These are phyloP conservation scores for Tragelaphus eurycerus DNA, from an alignment of 2,797 vertebrate genomes.

Conservation along the genomic window DNA sequence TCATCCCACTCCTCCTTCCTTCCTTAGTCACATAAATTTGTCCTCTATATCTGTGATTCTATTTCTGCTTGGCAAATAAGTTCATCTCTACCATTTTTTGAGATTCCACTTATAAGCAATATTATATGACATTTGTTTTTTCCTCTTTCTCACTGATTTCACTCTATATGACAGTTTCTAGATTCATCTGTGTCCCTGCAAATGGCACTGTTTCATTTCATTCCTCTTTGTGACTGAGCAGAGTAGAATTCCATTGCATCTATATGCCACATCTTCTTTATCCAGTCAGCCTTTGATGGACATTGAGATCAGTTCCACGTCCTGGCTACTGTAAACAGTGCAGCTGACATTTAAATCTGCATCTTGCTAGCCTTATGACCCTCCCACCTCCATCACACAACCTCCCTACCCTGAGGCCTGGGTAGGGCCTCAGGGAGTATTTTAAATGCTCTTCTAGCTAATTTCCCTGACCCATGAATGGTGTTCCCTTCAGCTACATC, in stretches of 20 bases:
- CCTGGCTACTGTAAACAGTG: background rate
- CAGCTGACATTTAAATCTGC: background rate
- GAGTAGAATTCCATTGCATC: background rate
- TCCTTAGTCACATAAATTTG: background rate
- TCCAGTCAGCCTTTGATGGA: background rate
- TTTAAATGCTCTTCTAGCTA: background rate
- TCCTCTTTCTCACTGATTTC: background rate
- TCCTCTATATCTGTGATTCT: background rate
- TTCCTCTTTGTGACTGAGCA: background rate
- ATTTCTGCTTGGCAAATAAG: background rate
- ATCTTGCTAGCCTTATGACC: background rate
- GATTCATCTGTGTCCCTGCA: background rate
- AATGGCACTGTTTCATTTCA: background rate
- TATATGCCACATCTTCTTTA: background rate
- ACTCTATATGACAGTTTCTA: background rate
- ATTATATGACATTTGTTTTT: background rate
- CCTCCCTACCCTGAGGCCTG: background rate
- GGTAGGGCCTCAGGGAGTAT: background rate
- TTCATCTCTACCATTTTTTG: background rate
- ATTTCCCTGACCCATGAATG: background rate
- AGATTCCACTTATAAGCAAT: background rate
- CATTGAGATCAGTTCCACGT: background rate
- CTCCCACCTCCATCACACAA: rapidly evolving
- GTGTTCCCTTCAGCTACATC: background rate
- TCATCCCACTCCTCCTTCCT: background rate